Base-by-base conservation (phyloP, 1,140 invertebrate species). In the Amyelois transitella region DNA sequence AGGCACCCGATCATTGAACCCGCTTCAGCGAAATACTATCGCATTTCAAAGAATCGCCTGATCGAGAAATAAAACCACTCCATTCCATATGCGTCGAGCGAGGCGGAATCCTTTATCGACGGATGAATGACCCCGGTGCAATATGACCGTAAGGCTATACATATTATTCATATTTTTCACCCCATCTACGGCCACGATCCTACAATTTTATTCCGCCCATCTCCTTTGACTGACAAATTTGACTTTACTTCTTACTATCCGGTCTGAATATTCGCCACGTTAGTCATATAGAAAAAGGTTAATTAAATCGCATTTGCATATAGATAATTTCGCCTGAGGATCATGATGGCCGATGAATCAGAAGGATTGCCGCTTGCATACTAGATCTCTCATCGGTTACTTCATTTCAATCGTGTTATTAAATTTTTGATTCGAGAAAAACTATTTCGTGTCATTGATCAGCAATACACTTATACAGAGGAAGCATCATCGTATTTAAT, bases 301-400 rank as follows among this genome's bases (percentile, higher is more conserved):
- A 71, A 75, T 69, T 68, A 75, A 80, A 70, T 60, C 62, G 44
- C 56, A 28, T 17, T 38, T 38, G n/a, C 12, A 47, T 54, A 44
- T 54, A 52, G 55, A 54, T n/a, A 50, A 51, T 44, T 44, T 51
- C 50, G 38, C 47, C 51, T 43, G 55, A 54, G 60, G 51, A 48
- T 47, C 43, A 50, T 43, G 50, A 47, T 24, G 24, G 14, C 20
- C 45, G 18, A 56, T 77, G 75, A 77, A 51, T 77, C 69, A 78
- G 58, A 64, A 72, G 58, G 64, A 71, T 72, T 64, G 74, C 71
- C 66, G 55, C 53, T 72, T 62, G n/a, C n/a, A n/a, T n/a, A n/a
- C n/a, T n/a, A 73, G 72, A 76, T 78, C 64, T 60, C 55, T 59
- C 67, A 64, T 64, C 66, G 66, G 69, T 83, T 74, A 58, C 80